These are phyloP conservation scores for Numenius arquata DNA, from an alignment of 2,113 vertebrate species.

Conservation along the genomic window DNA sequence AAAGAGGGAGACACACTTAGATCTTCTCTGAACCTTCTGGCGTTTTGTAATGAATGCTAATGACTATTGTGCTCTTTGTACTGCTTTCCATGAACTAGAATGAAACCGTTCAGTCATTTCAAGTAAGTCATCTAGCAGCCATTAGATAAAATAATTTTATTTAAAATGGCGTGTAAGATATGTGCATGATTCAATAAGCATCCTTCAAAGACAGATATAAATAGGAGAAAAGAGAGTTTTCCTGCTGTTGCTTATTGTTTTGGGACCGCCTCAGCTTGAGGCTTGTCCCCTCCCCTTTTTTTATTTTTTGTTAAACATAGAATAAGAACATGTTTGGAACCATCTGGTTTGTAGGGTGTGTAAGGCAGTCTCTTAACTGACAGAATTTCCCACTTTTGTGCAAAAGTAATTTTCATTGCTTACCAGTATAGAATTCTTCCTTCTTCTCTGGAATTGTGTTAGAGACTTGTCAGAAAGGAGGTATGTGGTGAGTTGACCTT, in stretches of 20 bases:
- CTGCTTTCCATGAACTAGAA: background rate
- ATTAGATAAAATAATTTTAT: background rate
- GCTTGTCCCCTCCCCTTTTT: too few species aligned
- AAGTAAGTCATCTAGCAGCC: background rate
- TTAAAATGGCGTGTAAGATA: background rate
- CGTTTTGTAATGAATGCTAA: background rate
- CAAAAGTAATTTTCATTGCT: background rate
- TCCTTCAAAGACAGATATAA: background rate
- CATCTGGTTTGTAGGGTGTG: background rate
- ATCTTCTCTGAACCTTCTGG: background rate
- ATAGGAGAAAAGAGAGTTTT: background rate
- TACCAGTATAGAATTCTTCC: background rate
- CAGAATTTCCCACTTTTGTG: background rate
- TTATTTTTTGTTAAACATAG: background rate
- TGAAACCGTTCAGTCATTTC: background rate
- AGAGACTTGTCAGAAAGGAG: background rate
- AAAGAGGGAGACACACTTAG: background rate
- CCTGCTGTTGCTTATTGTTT: background rate
- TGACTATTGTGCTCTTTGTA: background rate
- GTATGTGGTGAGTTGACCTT: background rate
- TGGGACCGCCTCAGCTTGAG: background rate
- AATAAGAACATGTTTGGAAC: background rate
- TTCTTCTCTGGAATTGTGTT: background rate
- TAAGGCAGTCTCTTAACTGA: background rate
- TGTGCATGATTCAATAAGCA: background rate